Base-by-base conservation (phyloP, 2,113 vertebrate genomes). In the Monopterus albus region DNA sequence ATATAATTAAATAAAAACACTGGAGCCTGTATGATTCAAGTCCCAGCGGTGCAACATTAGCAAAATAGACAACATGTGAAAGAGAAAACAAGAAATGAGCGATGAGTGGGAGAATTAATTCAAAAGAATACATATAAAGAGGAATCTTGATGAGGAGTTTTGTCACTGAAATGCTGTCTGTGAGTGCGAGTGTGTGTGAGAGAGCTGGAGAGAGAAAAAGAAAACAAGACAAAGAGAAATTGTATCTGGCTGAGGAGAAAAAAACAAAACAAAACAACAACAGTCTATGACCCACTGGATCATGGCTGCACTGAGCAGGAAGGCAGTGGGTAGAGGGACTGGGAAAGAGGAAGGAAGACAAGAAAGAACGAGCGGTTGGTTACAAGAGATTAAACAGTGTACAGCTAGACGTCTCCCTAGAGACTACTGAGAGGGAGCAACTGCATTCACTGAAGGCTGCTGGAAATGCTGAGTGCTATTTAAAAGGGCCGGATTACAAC, bases 401-500 rank as follows among this genome's bases (percentile, higher is more conserved):
- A 38, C 50, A 59, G 74, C 53, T 0, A 36, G 63, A 66, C 12
- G 55, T 14, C 33, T 74, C 39, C 40, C 49, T 13, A 17, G 61
- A 74, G 56, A 66, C n/a, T 75, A 79, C 82, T 82, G 52, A 70
- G 46, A 4, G 3, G 2, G 0, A 63, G 20, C 51, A 40, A 57
- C 26, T 49, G 39, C 31, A 47, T 26, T 53, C 42, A 31, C 21
- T 68, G 33, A 52, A 66, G 55, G 60, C 55, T 29, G 14, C 14
- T 25, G 64, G 18, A 59, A 45, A 65, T 53, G 20, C 36, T 65
- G 60, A 73, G 75, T 61, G 64, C 13, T 64, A 28, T 50, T 72
- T 71, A 8, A 55, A 66, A 72, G 28, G 47, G 1, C 15, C 0
- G 0, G 29, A 51, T 64, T 38, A 49, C 20, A 36, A 71, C 64